phyloP scores from a whole-genome alignment of 2,797 vertebrate species.

The Brachyalestes nurse region DNA sequence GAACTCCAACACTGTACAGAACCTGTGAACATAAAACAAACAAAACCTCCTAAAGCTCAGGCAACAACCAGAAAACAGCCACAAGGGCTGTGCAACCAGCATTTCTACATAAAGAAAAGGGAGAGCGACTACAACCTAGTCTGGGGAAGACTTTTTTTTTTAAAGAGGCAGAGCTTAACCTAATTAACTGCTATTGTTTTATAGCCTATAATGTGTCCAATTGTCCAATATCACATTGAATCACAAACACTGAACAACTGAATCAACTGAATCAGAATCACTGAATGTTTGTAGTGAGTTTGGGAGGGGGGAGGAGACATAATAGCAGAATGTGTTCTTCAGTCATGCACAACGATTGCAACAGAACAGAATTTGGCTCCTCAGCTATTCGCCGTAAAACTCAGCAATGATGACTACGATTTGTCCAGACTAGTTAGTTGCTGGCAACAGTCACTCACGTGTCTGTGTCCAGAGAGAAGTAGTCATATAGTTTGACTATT shows the following conservation, averaged over 20 bases:
- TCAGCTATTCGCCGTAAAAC: background rate
- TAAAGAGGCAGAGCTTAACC: too few species aligned
- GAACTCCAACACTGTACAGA: slow-evolving; percentile 98
- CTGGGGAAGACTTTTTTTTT: too few species aligned
- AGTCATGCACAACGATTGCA: background rate
- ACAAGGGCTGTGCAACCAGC: background rate
- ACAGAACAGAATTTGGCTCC: background rate
- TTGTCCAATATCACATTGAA: too few species aligned
- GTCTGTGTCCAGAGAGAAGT: slow-evolving; percentile 99
- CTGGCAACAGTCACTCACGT: slow-evolving; percentile 85
- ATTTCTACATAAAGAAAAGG: background rate
- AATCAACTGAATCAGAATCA: too few species aligned
- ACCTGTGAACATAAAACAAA: slow-evolving; percentile 71
- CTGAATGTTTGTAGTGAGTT: too few species aligned
- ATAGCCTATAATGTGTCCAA: too few species aligned
- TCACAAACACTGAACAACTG: too few species aligned
- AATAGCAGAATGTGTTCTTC: background rate
- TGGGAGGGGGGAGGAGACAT: too few species aligned
- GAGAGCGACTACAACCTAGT: too few species aligned
- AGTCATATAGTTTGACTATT: slow-evolving; percentile 99
- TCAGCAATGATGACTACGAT: background rate
- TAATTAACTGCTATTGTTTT: too few species aligned
- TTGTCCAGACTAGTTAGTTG: background rate
- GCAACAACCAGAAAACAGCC: background rate
- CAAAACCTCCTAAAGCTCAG: background rate